A percentile compares a stretch with the other conserved stretches of the same genome.
Evolutionary conservation across 2,888 invertebrate species (phyloP).

Genomic region (Nymphalis c-album): DNA sequence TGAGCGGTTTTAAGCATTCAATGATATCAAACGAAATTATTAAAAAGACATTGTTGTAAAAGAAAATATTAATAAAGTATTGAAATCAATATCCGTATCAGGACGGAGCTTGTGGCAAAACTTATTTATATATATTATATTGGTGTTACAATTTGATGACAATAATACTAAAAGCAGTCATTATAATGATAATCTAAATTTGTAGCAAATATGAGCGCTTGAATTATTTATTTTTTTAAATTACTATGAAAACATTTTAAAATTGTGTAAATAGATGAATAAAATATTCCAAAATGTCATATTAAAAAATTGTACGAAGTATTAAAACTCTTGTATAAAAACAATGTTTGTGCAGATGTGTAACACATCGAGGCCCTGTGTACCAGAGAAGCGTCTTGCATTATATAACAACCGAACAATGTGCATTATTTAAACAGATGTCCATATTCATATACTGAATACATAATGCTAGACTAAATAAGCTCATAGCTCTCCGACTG

Average conservation of each 20-base stretch:
- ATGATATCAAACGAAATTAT: not conserved
- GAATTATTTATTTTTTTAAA: constrained; percentile 20
- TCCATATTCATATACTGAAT: constrained; percentile 34
- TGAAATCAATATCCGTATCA: constrained; percentile 58
- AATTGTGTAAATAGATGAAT: constrained; percentile 37
- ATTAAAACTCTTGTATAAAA: constrained; percentile 69
- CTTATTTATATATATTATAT: constrained; percentile 54
- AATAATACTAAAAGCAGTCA: constrained; percentile 48
- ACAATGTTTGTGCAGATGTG: constrained; percentile 48
- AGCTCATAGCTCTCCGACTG: constrained; percentile 65
- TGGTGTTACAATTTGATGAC: constrained; percentile 62
- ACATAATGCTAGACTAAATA: constrained; percentile 64
- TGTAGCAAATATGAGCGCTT: constrained; percentile 30
- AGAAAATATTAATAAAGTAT: constrained; percentile 9
- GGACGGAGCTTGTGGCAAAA: constrained; percentile 73
- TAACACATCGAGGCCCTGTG: constrained; percentile 23
- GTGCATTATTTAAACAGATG: constrained; percentile 31
- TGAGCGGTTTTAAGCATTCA: not conserved
- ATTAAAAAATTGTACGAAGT: constrained; percentile 64
- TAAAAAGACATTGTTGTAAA: not conserved
- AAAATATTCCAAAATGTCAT: constrained; percentile 59
- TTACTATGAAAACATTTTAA: constrained; percentile 22
- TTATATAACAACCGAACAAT: constrained; percentile 26
- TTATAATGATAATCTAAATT: constrained; percentile 25
- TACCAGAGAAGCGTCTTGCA: constrained; percentile 13